Evolutionary conservation across 2,888 invertebrate genomes (phyloP), one percentile per base, ranked within the genome.

Genomic region (Patella ulyssiponensis): DNA sequence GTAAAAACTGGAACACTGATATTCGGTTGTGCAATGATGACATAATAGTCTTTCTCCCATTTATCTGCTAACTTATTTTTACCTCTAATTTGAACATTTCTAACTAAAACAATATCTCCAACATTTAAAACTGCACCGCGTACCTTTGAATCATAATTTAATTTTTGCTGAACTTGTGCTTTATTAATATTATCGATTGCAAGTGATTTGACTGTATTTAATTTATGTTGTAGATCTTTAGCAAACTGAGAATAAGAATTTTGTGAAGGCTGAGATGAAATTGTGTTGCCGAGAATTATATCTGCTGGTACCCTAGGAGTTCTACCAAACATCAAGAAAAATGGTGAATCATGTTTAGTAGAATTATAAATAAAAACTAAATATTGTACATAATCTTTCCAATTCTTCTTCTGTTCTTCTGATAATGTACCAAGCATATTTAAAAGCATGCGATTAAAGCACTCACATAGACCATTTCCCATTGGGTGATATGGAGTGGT

Each of bases 281-380:
- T 52, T 15, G 27, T 3, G 4, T 54, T 20, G 23, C 64, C 71
- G 71, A 83, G 80, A 11, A 72, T 56, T 27, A 76, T 23, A 52
- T 82, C 83, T 7, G 78, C 71, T 7, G 79, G 81, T 33, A 82
- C 71, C 11, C 75, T 73, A 3, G 79, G 82, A 20, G 73, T 33
- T 15, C 81, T 52, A 33, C 82, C 81, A 74, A 77, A 81, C 76
- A 82, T 77, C 1, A 83, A 33, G 56, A 73, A 80, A 69, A 77
- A 79, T 9, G 78, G 80, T 12, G 76, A 20, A 27, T 79, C 82
- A 78, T 74, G 69, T 54, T n/a, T 69, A 11, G 79, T 77, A 27
- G 75, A 74, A 53, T 82, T 82, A 27, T 82, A 81, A 0, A 78
- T 79, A 44, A 77, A 75, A 2, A 80, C 77, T 33, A 82, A 20